Evolutionary conservation across 1,140 invertebrate genomes (phyloP).

Genomic region (Leptopilina boulardi): DNA sequence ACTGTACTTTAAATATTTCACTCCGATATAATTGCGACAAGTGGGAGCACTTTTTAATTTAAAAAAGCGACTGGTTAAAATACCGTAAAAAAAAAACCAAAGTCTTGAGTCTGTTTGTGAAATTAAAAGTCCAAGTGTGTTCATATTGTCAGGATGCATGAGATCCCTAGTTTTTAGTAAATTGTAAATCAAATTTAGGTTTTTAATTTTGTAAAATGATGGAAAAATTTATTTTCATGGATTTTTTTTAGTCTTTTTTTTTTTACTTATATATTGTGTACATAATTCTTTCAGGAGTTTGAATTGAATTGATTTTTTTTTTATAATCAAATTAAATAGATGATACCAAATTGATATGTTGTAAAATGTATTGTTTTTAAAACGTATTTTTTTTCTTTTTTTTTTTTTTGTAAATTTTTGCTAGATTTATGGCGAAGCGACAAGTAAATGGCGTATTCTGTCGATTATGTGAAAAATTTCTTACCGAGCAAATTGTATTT

Average conservation of each 20-base stretch:
- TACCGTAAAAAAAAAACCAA: neutral
- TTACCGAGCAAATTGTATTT: neutral
- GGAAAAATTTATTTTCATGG: too few relatives aligned
- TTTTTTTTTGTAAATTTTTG: slow-evolving; percentile 27
- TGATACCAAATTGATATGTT: too few relatives aligned
- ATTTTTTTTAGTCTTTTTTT: too few relatives aligned
- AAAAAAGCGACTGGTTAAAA: neutral
- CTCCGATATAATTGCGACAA: neutral
- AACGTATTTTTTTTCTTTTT: neutral
- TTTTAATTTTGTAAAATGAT: neutral
- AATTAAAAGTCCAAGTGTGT: slow-evolving; percentile 11
- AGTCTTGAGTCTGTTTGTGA: slow-evolving; percentile 31
- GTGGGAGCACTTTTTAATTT: neutral
- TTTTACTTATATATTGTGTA: neutral
- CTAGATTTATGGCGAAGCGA: slow-evolving; percentile 6
- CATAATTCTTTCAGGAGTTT: neutral
- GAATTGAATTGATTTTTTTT: neutral
- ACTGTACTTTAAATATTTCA: slow-evolving; percentile 7
- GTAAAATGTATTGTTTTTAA: neutral
- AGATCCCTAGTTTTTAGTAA: slow-evolving; percentile 28
- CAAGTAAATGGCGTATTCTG: slow-evolving; percentile 26
- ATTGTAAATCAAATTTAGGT: neutral
- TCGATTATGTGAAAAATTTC: slow-evolving; percentile 35
- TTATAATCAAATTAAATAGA: neutral
- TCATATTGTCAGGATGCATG: slow-evolving; percentile 20